These are phyloP conservation scores for Eriosoma lanigerum DNA, from an alignment of 1,140 invertebrate genomes.

Conservation along the genomic window DNA sequence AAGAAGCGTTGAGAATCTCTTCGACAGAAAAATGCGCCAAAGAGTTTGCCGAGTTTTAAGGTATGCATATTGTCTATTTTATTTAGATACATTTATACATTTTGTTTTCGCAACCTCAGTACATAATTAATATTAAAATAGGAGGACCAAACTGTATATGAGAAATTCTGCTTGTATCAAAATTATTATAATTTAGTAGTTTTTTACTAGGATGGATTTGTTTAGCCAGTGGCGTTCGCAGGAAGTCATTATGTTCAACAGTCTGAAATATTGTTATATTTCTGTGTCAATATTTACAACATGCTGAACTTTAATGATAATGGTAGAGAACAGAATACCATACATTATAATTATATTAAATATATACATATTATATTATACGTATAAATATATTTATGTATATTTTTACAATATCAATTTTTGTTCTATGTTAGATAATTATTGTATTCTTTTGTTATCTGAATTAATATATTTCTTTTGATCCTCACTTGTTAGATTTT, in stretches of 20 bases:
- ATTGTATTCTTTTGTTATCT: conserved; percentile 32
- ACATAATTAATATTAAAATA: conserved; percentile 49
- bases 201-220: conserved; percentile 38
- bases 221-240: conserved; percentile 50
- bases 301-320: conserved; percentile 16
- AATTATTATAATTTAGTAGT: conserved; percentile 44
- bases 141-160: conserved; percentile 50
- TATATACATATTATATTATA: too few relatives aligned
- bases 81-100: conserved; percentile 50
- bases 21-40: conserved; percentile 97
- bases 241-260: conserved; percentile 20
- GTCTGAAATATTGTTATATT: conserved; percentile 29
- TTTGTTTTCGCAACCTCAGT: conserved; percentile 51
- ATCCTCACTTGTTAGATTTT: conserved; percentile 17
- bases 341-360: not conserved
- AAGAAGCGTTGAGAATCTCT: conserved; percentile 94
- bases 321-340: conserved; percentile 7
- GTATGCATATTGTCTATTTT: conserved; percentile 51
- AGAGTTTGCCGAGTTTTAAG: conserved; percentile 97
- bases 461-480: conserved; percentile 14
- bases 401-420: conserved; percentile 25
- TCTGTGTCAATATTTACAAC: conserved; percentile 19
- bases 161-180: conserved; percentile 50
- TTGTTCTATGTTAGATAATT: conserved; percentile 25
- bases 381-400: conserved; percentile 27